Base-by-base conservation (phyloP, 2,797 vertebrate species). In the Danio albolineatus region DNA sequence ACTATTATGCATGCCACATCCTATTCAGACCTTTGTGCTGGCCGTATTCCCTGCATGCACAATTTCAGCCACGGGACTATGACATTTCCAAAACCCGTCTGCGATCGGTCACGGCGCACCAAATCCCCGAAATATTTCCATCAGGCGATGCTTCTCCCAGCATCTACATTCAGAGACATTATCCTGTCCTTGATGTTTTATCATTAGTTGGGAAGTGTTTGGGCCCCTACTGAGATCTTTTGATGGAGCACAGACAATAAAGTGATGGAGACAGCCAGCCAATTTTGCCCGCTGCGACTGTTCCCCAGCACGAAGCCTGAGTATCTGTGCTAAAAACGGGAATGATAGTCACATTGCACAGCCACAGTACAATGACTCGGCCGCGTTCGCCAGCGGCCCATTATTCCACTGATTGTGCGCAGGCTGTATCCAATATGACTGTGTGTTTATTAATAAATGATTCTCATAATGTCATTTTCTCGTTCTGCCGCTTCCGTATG, bases 1-100 rank as follows among this genome's bases (percentile, higher is more conserved):
- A 89, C 92, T 93, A 92, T 94, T 93, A 93, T 92, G 91, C 88
- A 92, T 93, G 93, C 92, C 93, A 93, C 92, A 93, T 93, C 91
- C 91, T 85, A 94, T 92, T 91, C 90, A 87, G 59, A 91, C 89
- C 89, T 93, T 92, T 93, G 90, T 92, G 89, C 90, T 88, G 90
- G 90, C 90, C 90, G 86, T 91, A 90, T 90, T 90, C 85, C 87
- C 90, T 93, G 93, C 93, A 93, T 94, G 90, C 90, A 89, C 91
- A 93, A 93, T 92, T 92, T 92, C 89, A 86, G 85, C 86, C 87
- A 85, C 88, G 85, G 90, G 91, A 91, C 86, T 83, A 87, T 94
- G 92, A 94, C 92, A 94, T 94, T 94, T 94, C 86, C 87, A 91
- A 90, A 92, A 93, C 92, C 90, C 86, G 82, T 90, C 91, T 88